Evolutionary conservation across 2,113 vertebrate genomes (phyloP).

Genomic region (Mesocricetus auratus): DNA sequence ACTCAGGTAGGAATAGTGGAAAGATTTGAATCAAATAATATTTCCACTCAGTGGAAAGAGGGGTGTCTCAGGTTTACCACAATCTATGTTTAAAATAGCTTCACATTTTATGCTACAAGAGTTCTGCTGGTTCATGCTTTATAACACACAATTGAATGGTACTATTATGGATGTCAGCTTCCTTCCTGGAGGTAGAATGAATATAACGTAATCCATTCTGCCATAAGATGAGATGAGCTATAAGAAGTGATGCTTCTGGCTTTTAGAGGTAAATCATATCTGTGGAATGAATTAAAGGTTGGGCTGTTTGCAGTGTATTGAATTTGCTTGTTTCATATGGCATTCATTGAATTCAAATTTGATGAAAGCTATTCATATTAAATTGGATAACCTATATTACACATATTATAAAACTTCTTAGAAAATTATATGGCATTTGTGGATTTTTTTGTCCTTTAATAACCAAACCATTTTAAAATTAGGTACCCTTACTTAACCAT

Average conservation of each 20-base stretch:
- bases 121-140: conserved; percentile 53
- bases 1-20: conserved; percentile 20
- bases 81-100: conserved; percentile 63
- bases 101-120: conserved; percentile 53
- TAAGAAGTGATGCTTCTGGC: conserved; percentile 63
- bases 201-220: conserved; percentile 51
- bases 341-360: conserved; percentile 72
- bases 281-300: conserved; percentile 69
- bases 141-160: conserved; percentile 44
- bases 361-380: conserved; percentile 70
- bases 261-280: conserved; percentile 68
- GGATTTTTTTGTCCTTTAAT: conserved; percentile 67
- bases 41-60: conserved; percentile 35
- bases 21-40: conserved; percentile 45
- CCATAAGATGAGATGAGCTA: conserved; percentile 41
- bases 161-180: conserved; percentile 21
- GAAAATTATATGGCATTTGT: conserved; percentile 67
- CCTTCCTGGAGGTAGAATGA: conserved; percentile 54
- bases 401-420: conserved; percentile 61
- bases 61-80: conserved; percentile 37
- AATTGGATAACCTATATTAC: conserved; percentile 68
- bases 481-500: conserved; percentile 34
- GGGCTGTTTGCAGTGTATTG: conserved; percentile 57
- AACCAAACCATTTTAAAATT: conserved; percentile 52
- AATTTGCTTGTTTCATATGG: conserved; percentile 65